phyloP scores from a whole-genome alignment of 2,888 invertebrate species.

The Blastobasis lacticolella region DNA sequence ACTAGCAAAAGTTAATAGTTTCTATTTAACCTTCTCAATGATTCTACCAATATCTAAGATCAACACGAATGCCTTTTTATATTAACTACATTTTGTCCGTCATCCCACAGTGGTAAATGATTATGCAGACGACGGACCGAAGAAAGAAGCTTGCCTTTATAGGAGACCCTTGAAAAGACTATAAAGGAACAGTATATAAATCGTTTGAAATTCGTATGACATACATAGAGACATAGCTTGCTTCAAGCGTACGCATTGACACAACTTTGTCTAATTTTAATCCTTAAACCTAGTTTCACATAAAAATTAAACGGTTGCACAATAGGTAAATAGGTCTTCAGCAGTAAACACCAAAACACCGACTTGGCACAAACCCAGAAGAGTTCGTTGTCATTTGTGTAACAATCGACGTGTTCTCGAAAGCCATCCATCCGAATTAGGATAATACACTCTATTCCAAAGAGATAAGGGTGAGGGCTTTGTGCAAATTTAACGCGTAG shows the following conservation, averaged over 20 bases:
- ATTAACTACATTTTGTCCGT: too few relatives aligned
- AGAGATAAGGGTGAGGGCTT: not conserved
- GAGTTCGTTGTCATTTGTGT: slow-evolving; percentile 33
- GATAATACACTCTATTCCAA: slow-evolving; percentile 2
- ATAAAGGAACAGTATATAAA: too few relatives aligned
- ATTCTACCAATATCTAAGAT: too few relatives aligned
- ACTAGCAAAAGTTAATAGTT: too few relatives aligned
- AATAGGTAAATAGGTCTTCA: not conserved
- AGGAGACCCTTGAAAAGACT: too few relatives aligned
- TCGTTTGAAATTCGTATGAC: too few relatives aligned
- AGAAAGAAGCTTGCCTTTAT: too few relatives aligned
- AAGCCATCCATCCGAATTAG: slow-evolving; percentile 10
- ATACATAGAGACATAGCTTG: not conserved
- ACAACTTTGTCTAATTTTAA: not conserved
- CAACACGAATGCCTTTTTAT: too few relatives aligned
- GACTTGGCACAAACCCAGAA: slow-evolving; percentile 24
- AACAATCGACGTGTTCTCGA: slow-evolving; percentile 25
- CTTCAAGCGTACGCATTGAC: not conserved
- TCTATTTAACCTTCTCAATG: too few relatives aligned
- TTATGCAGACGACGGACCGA: too few relatives aligned
- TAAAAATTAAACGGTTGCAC: not conserved
- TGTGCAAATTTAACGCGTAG: not conserved
- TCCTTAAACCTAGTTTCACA: not conserved
- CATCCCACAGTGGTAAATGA: too few relatives aligned
- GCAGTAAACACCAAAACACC: not conserved